These are phyloP conservation scores for Malurus elegans DNA, from an alignment of 2,113 vertebrate genomes.

Conservation along the genomic window DNA sequence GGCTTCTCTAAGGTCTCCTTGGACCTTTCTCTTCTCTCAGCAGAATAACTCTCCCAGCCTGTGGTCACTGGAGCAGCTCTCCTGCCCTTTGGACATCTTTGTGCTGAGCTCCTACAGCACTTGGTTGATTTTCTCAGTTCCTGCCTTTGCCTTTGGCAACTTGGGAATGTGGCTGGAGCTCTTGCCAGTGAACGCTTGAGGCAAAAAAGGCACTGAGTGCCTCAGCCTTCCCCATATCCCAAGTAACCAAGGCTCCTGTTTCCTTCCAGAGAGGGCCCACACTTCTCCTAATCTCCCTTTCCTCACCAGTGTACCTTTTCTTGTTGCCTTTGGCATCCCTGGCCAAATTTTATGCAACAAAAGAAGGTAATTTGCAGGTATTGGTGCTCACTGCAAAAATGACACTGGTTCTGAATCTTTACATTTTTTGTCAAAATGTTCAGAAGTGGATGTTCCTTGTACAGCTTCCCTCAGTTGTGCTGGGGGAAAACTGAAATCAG, in stretches of 20 bases:
- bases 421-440: neutral
- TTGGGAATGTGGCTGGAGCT: neutral
- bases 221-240: neutral
- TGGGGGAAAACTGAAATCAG: neutral
- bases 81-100: neutral
- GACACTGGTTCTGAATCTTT: neutral
- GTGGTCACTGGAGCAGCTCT: neutral
- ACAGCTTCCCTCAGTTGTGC: neutral
- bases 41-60: neutral
- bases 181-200: neutral
- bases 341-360: neutral
- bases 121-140: neutral
- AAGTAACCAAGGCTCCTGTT: neutral
- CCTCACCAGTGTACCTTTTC: neutral
- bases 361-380: neutral
- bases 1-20: neutral
- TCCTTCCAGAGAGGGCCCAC: neutral
- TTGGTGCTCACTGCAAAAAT: neutral
- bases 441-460: neutral
- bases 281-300: neutral
- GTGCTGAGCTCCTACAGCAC: neutral
- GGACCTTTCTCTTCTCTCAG: neutral
- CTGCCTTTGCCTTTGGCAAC: neutral
- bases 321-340: neutral
- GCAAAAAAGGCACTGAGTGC: neutral